Evolutionary conservation across 2,797 vertebrate species (phyloP).

Genomic region (Thripadectes ignobilis): DNA sequence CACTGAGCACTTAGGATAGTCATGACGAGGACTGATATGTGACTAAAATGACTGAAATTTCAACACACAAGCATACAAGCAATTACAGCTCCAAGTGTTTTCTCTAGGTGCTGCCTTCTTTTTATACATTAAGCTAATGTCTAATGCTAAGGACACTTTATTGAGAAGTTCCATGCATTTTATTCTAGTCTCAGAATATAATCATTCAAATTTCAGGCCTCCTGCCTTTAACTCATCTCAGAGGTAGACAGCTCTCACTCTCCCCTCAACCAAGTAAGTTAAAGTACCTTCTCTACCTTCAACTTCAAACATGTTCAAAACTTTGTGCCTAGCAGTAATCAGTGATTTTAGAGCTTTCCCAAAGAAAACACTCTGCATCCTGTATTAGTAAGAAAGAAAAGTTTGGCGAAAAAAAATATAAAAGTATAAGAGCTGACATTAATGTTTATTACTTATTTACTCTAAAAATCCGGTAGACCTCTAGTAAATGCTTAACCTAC

Average conservation of each 20-base stretch:
- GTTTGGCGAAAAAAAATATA: background rate
- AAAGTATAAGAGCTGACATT: background rate
- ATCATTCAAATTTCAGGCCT: background rate
- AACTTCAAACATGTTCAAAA: background rate
- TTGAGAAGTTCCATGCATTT: background rate
- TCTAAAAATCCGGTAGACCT: background rate
- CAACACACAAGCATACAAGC: background rate
- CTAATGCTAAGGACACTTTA: background rate
- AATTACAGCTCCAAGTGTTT: background rate
- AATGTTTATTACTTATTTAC: background rate
- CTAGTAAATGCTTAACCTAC: background rate
- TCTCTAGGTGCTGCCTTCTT: background rate
- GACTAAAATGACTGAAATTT: background rate
- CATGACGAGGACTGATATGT: background rate
- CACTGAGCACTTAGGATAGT: background rate
- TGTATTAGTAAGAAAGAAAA: background rate
- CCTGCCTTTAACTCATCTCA: background rate
- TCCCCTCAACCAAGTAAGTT: fast-evolving
- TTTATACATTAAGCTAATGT: background rate
- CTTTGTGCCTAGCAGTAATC: background rate
- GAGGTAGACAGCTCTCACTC: background rate
- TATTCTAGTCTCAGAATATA: background rate
- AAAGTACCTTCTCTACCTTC: background rate
- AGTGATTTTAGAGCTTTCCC: background rate
- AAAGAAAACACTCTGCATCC: background rate